Base-by-base conservation (phyloP, 2,888 invertebrate genomes). In the Diarsia mendica region DNA sequence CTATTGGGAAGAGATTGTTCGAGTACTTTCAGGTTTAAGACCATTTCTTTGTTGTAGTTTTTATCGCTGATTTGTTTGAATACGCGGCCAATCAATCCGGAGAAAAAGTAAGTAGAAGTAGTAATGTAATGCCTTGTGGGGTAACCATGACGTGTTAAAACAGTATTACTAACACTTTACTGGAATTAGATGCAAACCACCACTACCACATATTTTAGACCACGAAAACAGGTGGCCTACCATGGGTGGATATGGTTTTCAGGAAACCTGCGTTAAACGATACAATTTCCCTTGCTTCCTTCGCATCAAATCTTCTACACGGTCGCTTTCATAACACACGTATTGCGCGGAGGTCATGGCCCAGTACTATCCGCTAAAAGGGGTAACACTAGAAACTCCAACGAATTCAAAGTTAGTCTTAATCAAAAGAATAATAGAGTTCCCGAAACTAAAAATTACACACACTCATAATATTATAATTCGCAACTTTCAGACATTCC, bases 401-500 rank as follows among this genome's bases (percentile, higher is more conserved):
- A 39, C 28, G 15, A 72, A 39, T 18, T 13, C 39, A 53, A 23
- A 66, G 11, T 53, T 13, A n/a, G 3, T 51, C 46, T 23, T 2
- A 61, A n/a, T 58, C 5, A 49, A 33, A 65, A 51, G 1, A 20
- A 53, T 51, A 63, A 39, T 18, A 28, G 11, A 46, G 20, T 33
- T 1, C 1, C 48, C 44, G 46, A 67, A 64, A 69, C 63, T 64
- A 39, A 60, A 83, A 82, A 55, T n/a, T 33, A 53, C 39, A 72
- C 44, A 53, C 23, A 51, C 49, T 44, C 9, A 0, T 66, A 72
- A 67, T 72, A 65, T 48, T 72, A 65, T 48, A 77, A 73, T 77
- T 77, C 18, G 15, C 60, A 77, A 80, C 51, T 75, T 80, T 68
- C 28, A 15, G 67, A 77, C 71, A 83, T 11, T 48, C 49, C 18